These are phyloP conservation scores for Lophius piscatorius DNA, from an alignment of 2,113 vertebrate genomes.

Conservation along the genomic window DNA sequence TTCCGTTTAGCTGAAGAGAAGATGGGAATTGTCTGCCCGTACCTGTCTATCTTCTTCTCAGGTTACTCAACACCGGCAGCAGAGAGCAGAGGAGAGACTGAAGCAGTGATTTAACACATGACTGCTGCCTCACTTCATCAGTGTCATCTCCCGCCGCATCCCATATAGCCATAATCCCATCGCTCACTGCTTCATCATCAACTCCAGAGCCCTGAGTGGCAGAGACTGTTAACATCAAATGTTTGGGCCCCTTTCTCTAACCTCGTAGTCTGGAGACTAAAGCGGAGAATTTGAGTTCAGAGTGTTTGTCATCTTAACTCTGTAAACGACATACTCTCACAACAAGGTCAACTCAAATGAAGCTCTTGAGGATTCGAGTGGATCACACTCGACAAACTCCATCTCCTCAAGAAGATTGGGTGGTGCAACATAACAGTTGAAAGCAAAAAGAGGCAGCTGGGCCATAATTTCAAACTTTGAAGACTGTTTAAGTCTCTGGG, in stretches of 20 bases:
- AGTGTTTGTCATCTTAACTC: no score
- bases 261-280: not conserved
- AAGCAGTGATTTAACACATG: slow-evolving; percentile 61
- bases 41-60: slow-evolving; percentile 55
- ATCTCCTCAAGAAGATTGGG: no score
- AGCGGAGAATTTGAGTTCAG: not conserved
- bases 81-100: slow-evolving; percentile 47
- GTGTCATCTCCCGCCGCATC: slow-evolving; percentile 36
- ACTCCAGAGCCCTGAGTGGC: slow-evolving; percentile 5
- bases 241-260: slow-evolving; percentile 9
- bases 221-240: slow-evolving; percentile 4
- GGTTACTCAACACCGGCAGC: slow-evolving; percentile 27
- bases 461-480: no score
- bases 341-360: no score
- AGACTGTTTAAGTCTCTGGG: no score
- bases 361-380: no score
- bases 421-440: no score
- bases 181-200: slow-evolving; percentile 31
- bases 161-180: slow-evolving; percentile 17
- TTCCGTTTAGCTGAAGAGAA: slow-evolving; percentile 45
- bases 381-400: no score
- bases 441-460: no score
- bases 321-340: no score
- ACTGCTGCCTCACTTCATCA: slow-evolving; percentile 67
- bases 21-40: slow-evolving; percentile 34